Evolutionary conservation across 1,140 invertebrate species (phyloP), one percentile per base, ranked within the genome.

Genomic region (Aricia agestis): DNA sequence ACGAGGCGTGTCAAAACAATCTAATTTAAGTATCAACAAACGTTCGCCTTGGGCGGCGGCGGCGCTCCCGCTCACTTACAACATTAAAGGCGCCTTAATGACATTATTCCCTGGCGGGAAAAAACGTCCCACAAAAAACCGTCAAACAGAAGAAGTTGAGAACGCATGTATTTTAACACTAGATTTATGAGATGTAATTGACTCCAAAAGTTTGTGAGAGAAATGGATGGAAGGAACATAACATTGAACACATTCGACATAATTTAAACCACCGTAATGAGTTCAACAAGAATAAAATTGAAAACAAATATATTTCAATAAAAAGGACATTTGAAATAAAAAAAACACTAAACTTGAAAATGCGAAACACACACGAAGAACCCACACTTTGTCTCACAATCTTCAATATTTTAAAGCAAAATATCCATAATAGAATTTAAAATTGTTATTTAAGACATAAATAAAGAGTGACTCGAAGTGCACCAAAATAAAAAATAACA

Each of bases 1-100:
- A 87, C 85, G 84, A 89, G 85, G 83, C 87, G 86, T 87, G 87
- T 91, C 89, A 90, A 88, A 90, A 89, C 86, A 90, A 86, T 82
- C 87, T 88, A 91, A 91, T 91, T 91, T 90, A 90, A 91, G 89
- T 91, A 91, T 91, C 86, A 91, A 91, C 89, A 91, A 91, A 90
- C 86, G 86, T 74, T 89, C 87, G 86, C 86, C 87, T 83, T 88
- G 89, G 89, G 87, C 89, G 89, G 86, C 83, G 79, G 80, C 77
- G 78, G 78, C 81, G 77, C 82, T 81, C 77, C 78, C 80, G 82
- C 76, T 86, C 82, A 82, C 86, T 90, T 86, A 85, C 86, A 89
- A 91, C 85, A 89, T 91, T 91, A 89, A 90, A 90, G 87, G 87
- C 86, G 86, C 81, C 87, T 85, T 91, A 91, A 91, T 90, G 89